Evolutionary conservation across 92 coral and sea anemone genomes (phyloP).

Genomic region (Epizoanthus stellaris): DNA sequence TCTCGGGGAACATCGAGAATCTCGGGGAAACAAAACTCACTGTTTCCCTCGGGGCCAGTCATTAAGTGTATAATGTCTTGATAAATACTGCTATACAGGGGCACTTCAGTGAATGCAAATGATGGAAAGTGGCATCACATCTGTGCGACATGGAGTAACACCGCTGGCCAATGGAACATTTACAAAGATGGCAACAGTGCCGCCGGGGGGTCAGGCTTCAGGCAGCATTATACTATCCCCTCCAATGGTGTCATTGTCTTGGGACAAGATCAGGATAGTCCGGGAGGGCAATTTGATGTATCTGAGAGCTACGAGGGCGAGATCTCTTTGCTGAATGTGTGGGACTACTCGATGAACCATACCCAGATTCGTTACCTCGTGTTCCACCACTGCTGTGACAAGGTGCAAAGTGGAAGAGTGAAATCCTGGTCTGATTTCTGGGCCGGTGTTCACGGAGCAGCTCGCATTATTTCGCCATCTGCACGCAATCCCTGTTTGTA

Average conservation of each 20-base stretch:
- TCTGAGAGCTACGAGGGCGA: not conserved
- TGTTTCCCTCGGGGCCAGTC: too few species aligned
- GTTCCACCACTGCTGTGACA: too few species aligned
- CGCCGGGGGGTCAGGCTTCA: not conserved
- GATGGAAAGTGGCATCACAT: conserved; percentile 1
- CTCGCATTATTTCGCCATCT: not conserved
- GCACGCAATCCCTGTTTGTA: not conserved
- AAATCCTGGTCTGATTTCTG: not conserved
- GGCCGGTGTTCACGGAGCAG: not conserved
- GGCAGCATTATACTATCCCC: not conserved
- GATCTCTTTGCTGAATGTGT: not conserved
- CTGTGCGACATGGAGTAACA: conserved; percentile 2
- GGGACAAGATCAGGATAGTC: not conserved
- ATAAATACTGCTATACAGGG: too few species aligned
- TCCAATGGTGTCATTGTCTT: too few species aligned
- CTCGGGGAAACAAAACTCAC: too few species aligned
- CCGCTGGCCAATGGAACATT: not conserved
- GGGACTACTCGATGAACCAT: too few species aligned
- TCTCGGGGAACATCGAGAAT: too few species aligned
- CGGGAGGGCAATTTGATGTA: not conserved
- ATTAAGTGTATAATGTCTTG: too few species aligned
- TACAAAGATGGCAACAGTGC: not conserved
- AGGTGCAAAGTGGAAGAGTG: not conserved
- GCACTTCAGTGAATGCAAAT: not conserved
- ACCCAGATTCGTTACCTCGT: too few species aligned